Evolutionary conservation across 1,140 invertebrate species (phyloP).

Genomic region (Lepidurus apus): DNA sequence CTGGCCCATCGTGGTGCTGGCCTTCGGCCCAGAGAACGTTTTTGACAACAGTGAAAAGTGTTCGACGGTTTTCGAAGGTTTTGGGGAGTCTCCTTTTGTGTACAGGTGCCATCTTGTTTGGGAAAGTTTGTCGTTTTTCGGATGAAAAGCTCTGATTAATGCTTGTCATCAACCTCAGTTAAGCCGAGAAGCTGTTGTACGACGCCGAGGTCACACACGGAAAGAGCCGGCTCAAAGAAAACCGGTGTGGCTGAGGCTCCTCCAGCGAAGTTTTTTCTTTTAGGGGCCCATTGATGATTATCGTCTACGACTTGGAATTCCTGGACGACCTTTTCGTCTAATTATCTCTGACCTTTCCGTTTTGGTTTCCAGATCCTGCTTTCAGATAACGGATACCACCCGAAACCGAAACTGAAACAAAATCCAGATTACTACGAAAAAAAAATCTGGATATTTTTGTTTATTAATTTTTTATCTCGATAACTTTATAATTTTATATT

Average conservation of each 20-base stretch:
- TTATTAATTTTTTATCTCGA: too few relatives aligned
- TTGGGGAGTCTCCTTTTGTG: background rate
- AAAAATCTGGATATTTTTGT: too few relatives aligned
- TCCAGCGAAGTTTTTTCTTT: background rate
- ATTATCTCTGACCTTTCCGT: constrained; percentile 10
- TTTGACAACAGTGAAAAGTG: too few relatives aligned
- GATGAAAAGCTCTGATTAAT: constrained; percentile 12
- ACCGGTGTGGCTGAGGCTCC: background rate
- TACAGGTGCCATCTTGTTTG: background rate
- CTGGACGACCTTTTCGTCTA: constrained; percentile 12
- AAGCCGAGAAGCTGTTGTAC: constrained; percentile 21
- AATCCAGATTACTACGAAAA: too few relatives aligned
- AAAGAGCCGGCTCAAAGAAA: constrained; percentile 17
- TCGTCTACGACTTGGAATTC: background rate
- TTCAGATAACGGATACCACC: background rate
- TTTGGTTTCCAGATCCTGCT: background rate
- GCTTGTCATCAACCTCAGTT: constrained; percentile 13
- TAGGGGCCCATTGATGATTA: background rate
- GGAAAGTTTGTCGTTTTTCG: background rate
- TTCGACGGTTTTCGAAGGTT: too few relatives aligned
- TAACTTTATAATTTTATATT: too few relatives aligned
- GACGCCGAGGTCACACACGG: constrained; percentile 20
- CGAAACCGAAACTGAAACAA: background rate
- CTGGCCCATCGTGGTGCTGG: too few relatives aligned
- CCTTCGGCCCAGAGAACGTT: too few relatives aligned